Evolutionary conservation across 1,140 invertebrate genomes (phyloP), one percentile per base, ranked within the genome.

Genomic region (Coptotermes formosanus): DNA sequence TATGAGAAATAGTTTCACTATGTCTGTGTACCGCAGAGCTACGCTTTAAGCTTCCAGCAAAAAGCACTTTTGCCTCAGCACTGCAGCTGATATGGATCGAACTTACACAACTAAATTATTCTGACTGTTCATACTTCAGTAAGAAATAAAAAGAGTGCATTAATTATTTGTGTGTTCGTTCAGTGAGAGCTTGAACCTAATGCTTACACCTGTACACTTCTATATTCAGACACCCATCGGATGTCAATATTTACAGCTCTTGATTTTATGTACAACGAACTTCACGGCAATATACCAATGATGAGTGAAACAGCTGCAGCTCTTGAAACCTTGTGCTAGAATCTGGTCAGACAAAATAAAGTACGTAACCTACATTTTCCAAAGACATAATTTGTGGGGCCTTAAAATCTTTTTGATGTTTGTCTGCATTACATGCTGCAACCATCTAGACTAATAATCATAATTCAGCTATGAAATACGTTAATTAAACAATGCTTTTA

Each of bases 11-110:
- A 55, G 11, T 48, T 55, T 4, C 19, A 21, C 52, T 19, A 55
- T 86, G 3, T 82, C 88, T 75, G 25, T 75, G 64, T 75, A 30
- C 19, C n/a, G n/a, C 25, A 75, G 30, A 75, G n/a, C 16, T 30
- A 30, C 11, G 25, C 7, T 75, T 25, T 30, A n/a, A 30, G 25
- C 52, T 75, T 75, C n/a, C n/a, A 14, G 14, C 64, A 75, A 8
- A 75, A 30, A 30, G 21, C 8, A 21, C 14, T 8, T 75, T 30
- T 30, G 6, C n/a, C 64, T 75, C 64, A 75, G 64, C n/a, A 14
- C 25, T 59, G 21, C 21, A 19, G 55, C 55, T 59, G 55, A 30
- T 23, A 21, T 64, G 59, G 21, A 23, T 64, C 25, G 12, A 64
- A 64, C 59, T 14, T 30, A 8, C n/a, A 30, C 9, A 8, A 14